phyloP scores from a whole-genome alignment of 2,113 vertebrate species.

The Corythaixoides concolor region DNA sequence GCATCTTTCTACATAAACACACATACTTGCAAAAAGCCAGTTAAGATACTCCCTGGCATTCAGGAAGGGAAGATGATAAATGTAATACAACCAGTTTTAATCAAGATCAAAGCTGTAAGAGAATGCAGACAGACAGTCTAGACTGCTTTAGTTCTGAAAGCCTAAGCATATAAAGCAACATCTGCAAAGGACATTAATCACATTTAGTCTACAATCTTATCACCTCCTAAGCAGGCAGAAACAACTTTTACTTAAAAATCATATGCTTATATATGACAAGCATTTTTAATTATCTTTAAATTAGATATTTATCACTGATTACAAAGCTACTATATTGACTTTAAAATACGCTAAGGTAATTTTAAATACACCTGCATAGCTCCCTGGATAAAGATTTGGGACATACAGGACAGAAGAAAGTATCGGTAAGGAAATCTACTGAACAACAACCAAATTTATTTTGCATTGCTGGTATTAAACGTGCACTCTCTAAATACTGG shows the following conservation, averaged over 20 bases:
- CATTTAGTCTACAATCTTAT: constrained; percentile 69
- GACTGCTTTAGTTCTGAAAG: constrained; percentile 73
- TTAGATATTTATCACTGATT: constrained; percentile 51
- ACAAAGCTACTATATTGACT: neutral
- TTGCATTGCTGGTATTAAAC: neutral
- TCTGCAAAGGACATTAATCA: constrained; percentile 82
- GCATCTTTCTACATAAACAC: neutral
- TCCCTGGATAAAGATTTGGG: neutral
- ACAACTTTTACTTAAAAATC: constrained; percentile 67
- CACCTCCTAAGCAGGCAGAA: constrained; percentile 56
- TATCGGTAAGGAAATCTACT: neutral
- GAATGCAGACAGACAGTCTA: constrained; percentile 82
- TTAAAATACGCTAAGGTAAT: neutral
- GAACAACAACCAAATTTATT: neutral
- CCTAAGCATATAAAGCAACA: constrained; percentile 80
- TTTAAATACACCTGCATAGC: neutral
- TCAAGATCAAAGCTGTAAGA: constrained; percentile 81
- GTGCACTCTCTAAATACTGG: neutral
- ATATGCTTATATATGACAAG: neutral
- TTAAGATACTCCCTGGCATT: neutral
- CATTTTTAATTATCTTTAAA: constrained; percentile 11
- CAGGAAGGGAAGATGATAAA: constrained; percentile 72
- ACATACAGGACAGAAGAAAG: neutral
- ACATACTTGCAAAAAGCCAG: neutral
- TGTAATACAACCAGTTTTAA: constrained; percentile 78